Evolutionary conservation across 2,888 invertebrate species (phyloP).

Genomic region (Abscondita cerata): DNA sequence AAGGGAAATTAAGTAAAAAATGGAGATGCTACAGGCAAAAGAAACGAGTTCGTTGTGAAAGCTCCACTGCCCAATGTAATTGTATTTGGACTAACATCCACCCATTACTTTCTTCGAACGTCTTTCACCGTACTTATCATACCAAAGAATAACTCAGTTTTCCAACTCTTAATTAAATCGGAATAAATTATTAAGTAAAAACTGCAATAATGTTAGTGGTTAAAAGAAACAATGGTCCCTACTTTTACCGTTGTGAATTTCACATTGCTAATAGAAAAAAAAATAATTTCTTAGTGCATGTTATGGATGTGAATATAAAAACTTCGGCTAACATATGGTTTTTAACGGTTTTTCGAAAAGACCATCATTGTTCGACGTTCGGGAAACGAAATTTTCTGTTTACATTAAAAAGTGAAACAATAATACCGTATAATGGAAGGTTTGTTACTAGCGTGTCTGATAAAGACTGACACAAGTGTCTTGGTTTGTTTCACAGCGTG

Average conservation of each 20-base stretch:
- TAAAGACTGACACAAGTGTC: neutral
- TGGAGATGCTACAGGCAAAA: constrained; percentile 13
- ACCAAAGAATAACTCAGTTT: too few relatives aligned
- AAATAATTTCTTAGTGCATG: neutral
- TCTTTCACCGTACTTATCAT: constrained; percentile 17
- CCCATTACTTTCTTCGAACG: constrained; percentile 32
- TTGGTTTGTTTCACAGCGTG: constrained; percentile 2
- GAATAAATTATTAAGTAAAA: too few relatives aligned
- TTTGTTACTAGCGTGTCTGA: neutral
- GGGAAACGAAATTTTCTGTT: neutral
- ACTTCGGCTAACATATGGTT: constrained; percentile 15
- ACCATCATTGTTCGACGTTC: too few relatives aligned
- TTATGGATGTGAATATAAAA: constrained; percentile 20
- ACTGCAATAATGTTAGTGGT: too few relatives aligned
- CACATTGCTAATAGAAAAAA: constrained; percentile 4
- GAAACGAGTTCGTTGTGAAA: constrained; percentile 33
- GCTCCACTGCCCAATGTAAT: constrained; percentile 22
- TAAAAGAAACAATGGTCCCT: neutral
- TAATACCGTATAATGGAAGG: neutral
- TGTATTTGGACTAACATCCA: constrained; percentile 15
- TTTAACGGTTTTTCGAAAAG: constrained; percentile 4
- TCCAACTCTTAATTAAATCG: too few relatives aligned
- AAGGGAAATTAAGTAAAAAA: constrained; percentile 24
- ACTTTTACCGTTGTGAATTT: constrained; percentile 15
- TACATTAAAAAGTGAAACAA: constrained; percentile 1